Evolutionary conservation across 2,113 vertebrate species (phyloP).

Genomic region (Notiomystis cincta): DNA sequence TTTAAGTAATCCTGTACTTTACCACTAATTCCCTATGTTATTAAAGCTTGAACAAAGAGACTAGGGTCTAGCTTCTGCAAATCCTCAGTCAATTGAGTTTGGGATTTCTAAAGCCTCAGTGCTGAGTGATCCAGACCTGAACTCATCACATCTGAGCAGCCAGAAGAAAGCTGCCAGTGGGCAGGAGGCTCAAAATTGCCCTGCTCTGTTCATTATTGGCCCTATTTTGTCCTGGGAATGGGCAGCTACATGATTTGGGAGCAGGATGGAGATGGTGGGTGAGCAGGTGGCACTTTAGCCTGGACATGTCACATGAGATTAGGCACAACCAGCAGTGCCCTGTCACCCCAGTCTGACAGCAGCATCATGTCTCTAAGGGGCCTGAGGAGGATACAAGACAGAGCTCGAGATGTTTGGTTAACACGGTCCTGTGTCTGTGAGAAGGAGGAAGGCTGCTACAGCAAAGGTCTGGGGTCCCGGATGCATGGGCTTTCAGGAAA

Average conservation of each 20-base stretch:
- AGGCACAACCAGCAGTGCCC: not conserved
- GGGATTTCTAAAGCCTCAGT: not conserved
- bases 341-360: not conserved
- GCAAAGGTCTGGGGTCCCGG: not conserved
- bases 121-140: not conserved
- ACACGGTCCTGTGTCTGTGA: accelerated
- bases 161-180: not conserved
- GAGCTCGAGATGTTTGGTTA: accelerated
- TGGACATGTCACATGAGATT: accelerated
- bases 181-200: not conserved
- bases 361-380: not conserved
- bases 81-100: slow-evolving; percentile 24
- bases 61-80: not conserved
- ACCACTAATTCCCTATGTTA: not conserved
- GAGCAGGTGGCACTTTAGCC: not conserved
- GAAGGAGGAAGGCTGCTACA: not conserved
- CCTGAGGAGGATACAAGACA: not conserved
- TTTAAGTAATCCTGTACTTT: not conserved
- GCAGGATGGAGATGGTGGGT: not conserved
- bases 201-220: not conserved
- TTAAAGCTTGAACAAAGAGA: not conserved
- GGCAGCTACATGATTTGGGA: not conserved
- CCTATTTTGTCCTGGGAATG: accelerated
- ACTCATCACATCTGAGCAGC: not conserved
- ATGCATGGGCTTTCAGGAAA: not conserved